A percentile compares a stretch with the other conserved stretches of the same genome.
Conservation (phyloP, 2,113 vertebrate species). For the Callipepla californica region DNA sequence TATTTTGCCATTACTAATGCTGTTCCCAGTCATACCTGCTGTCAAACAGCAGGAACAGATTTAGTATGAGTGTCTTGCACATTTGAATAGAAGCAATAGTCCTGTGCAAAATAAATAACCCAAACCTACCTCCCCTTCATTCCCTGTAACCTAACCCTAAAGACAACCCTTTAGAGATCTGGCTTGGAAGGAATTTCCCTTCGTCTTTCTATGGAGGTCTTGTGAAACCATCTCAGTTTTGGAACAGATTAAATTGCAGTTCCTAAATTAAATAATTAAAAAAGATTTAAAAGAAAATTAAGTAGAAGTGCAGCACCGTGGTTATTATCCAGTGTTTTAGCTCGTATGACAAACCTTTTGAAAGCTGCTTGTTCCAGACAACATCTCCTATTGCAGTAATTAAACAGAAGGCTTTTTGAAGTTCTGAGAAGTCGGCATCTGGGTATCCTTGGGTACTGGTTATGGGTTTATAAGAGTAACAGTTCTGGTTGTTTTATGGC, state of each 20-base stretch:
- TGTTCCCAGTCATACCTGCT: background rate
- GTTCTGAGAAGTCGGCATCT: background rate
- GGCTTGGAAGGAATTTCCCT: background rate
- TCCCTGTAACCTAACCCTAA: background rate
- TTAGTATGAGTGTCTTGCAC: background rate
- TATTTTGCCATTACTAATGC: background rate
- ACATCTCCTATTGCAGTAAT: background rate
- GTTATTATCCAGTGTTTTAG: background rate
- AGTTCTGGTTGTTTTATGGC: background rate
- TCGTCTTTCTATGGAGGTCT: background rate
- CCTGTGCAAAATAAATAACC: background rate
- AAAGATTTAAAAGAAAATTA: background rate
- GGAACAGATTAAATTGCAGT: background rate
- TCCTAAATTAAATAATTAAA: too few relatives aligned
- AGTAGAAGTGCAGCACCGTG: background rate
- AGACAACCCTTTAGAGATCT: background rate
- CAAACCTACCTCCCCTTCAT: rapidly evolving
- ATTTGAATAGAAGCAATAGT: background rate
- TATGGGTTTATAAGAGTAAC: background rate
- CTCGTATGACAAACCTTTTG: background rate
- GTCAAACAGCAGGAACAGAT: background rate
- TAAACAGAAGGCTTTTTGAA: background rate
- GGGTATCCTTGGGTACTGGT: background rate
- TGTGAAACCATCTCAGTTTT: background rate
- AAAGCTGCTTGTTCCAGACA: background rate